Evolutionary conservation across 2,797 vertebrate species (phyloP).

Genomic region (Cuculus canorus): DNA sequence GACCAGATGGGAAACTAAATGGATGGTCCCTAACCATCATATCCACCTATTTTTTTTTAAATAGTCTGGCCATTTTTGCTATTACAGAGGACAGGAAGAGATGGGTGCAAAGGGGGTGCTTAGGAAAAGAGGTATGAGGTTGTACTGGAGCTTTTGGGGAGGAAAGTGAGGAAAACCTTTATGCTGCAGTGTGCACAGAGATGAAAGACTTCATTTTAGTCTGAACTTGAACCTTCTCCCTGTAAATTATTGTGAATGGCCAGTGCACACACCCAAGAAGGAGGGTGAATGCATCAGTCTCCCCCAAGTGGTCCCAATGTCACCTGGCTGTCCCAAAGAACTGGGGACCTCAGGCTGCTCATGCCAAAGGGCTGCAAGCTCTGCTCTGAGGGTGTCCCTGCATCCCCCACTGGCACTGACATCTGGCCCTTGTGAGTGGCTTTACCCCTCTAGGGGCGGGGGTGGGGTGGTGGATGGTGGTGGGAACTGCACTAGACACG

Average conservation of each 20-base stretch:
- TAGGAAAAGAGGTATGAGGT: neutral
- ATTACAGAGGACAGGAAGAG: neutral
- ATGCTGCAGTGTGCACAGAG: rapidly evolving
- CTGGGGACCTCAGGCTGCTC: neutral
- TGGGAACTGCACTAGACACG: no score
- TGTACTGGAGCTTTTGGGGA: neutral
- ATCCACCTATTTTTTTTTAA: no score
- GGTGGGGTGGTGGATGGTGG: no score
- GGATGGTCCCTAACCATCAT: neutral
- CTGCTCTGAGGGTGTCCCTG: neutral
- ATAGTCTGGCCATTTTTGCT: neutral
- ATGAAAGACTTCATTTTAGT: neutral
- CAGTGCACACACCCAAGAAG: no score
- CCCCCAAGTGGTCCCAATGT: rapidly evolving
- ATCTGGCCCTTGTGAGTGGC: neutral
- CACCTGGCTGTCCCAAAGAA: neutral
- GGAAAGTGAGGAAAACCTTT: neutral
- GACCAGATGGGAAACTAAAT: neutral
- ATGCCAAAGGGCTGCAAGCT: rapidly evolving
- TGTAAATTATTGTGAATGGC: rapidly evolving
- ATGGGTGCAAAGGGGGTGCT: no score
- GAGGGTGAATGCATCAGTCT: rapidly evolving
- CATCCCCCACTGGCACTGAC: rapidly evolving
- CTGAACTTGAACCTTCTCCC: neutral
- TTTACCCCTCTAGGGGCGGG: no score